Conservation (phyloP, 1,140 invertebrate genomes). For the Dinothrombium tinctorium region DNA sequence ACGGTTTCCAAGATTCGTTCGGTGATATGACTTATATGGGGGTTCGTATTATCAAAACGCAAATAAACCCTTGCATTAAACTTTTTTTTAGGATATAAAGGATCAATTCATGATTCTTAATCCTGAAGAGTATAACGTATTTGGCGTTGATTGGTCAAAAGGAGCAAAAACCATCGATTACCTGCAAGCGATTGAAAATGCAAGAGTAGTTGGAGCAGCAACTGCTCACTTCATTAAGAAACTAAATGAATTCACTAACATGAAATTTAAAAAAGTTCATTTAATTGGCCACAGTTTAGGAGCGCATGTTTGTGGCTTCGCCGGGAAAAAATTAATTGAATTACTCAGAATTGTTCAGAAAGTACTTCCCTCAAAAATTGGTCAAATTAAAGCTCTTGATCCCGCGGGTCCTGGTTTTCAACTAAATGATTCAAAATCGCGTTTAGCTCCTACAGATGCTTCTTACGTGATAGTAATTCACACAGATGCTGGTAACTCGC, state of each 20-base stretch:
- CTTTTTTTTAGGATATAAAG: conserved; percentile 3
- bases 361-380: conserved; percentile 13
- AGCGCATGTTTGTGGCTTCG: conserved; percentile 59
- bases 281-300: conserved; percentile 47
- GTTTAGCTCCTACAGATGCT: conserved; percentile 38
- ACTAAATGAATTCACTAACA: conserved; percentile 11
- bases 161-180: conserved; percentile 28
- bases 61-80: no score
- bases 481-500: conserved; percentile 15
- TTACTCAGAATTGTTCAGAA: no score
- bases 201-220: conserved; percentile 35
- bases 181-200: conserved; percentile 32
- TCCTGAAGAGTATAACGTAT: conserved; percentile 4
- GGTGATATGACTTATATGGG: no score
- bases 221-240: conserved; percentile 26
- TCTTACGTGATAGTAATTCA: conserved; percentile 50
- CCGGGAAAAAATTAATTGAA: conserved; percentile 33
- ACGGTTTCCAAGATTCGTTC: no score
- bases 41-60: no score
- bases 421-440: conserved; percentile 22
- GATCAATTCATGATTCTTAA: not conserved
- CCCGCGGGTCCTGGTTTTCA: conserved; percentile 70
- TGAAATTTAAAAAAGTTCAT: conserved; percentile 23
- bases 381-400: conserved; percentile 33
- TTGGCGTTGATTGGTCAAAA: conserved; percentile 9